A percentile compares a stretch with the other conserved stretches of the same genome.
These are phyloP conservation scores for Stegodyphus dumicola DNA, from an alignment of 1,140 invertebrate species.

Conservation along the genomic window DNA sequence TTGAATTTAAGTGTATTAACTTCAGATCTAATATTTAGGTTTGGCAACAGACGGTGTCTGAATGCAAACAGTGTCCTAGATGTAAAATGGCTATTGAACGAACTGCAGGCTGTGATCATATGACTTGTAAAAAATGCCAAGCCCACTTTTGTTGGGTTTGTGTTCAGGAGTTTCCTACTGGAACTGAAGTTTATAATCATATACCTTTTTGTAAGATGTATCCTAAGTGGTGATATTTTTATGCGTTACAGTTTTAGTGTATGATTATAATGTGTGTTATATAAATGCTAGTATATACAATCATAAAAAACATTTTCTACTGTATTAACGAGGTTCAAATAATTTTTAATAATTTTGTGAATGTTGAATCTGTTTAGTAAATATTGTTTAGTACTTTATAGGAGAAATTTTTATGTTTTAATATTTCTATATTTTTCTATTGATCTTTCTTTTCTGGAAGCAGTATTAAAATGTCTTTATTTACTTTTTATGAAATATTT, in stretches of 20 bases:
- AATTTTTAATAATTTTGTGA: no score
- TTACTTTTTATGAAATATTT: not conserved
- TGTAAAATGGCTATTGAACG: slow-evolving; percentile 41
- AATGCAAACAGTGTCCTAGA: slow-evolving; percentile 43
- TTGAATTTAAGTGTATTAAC: no score
- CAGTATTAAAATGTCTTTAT: not conserved
- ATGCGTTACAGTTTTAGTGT: no score
- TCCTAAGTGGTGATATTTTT: slow-evolving; percentile 10
- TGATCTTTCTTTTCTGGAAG: not conserved
- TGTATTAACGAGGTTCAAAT: no score
- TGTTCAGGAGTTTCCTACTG: slow-evolving; percentile 11
- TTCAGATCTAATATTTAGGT: slow-evolving; percentile 7
- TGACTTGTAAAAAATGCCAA: slow-evolving; percentile 24
- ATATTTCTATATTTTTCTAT: not conserved
- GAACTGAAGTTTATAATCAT: slow-evolving; percentile 24
- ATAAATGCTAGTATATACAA: no score
- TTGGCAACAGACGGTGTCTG: slow-evolving; percentile 2
- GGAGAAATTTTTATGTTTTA: not conserved
- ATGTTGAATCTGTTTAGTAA: no score
- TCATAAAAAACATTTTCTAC: no score
- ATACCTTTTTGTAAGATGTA: slow-evolving; percentile 22
- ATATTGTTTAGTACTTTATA: no score
- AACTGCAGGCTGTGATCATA: slow-evolving; percentile 56
- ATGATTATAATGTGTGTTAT: no score
- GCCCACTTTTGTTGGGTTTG: slow-evolving; percentile 57